Evolutionary conservation across 2,888 invertebrate species (phyloP).

Genomic region (Periphyllus acericola): DNA sequence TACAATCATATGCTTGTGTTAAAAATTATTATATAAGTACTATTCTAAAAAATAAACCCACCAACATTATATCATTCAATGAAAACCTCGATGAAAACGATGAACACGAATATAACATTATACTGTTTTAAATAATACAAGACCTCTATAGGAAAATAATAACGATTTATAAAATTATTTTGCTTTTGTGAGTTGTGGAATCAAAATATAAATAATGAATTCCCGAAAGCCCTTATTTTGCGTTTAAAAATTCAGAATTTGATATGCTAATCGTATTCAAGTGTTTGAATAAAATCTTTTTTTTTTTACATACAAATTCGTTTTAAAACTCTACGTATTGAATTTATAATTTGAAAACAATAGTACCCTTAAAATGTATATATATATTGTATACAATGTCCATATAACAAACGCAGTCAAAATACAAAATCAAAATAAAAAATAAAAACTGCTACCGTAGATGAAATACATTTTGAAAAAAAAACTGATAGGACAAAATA

Average conservation of each 20-base stretch:
- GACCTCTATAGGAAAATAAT: background rate
- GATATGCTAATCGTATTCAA: constrained; percentile 27
- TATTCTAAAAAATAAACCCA: background rate
- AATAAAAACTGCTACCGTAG: no score
- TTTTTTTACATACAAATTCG: constrained; percentile 13
- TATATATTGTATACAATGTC: background rate
- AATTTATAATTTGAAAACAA: constrained; percentile 20
- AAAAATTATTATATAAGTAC: background rate
- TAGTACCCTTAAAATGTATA: background rate
- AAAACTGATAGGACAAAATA: no score
- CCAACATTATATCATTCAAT: background rate
- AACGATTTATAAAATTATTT: background rate
- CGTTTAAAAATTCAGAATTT: background rate
- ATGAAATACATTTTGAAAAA: no score
- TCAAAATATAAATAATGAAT: constrained; percentile 6
- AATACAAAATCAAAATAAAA: no score
- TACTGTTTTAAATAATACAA: background rate
- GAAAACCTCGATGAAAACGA: background rate
- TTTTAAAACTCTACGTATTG: constrained; percentile 5
- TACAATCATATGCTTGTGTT: background rate
- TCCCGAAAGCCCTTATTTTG: background rate
- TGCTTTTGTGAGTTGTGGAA: background rate
- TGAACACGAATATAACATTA: background rate
- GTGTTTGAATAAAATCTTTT: constrained; percentile 17
- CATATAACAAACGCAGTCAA: background rate